Percentiles rank a stretch among this genome's conserved stretches.
These are phyloP conservation scores for Geophilus truncorum DNA, from an alignment of 2,888 invertebrate genomes.

Conservation along the genomic window DNA sequence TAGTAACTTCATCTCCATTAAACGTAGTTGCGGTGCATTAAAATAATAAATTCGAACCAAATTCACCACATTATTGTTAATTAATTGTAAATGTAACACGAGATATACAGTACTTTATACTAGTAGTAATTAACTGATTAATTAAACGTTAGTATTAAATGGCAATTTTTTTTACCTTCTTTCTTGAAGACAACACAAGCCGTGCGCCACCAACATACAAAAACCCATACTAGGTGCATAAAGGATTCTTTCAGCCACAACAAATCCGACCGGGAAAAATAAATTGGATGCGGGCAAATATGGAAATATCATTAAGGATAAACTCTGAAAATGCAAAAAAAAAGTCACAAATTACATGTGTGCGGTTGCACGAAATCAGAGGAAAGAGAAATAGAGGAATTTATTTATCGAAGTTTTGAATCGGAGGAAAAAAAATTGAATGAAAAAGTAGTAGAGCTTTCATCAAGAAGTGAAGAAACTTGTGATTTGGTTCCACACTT, in stretches of 20 bases:
- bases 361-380: neutral
- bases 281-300: conserved; percentile 94
- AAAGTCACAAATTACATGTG: neutral
- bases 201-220: conserved; percentile 74
- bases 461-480: conserved; percentile 27
- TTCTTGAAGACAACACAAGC: neutral
- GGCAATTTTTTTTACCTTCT: conserved; percentile 25
- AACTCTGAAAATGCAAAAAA: conserved; percentile 56
- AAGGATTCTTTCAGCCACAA: conserved; percentile 88
- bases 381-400: neutral
- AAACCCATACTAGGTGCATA: conserved; percentile 98
- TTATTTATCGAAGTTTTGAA: conserved; percentile 1
- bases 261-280: conserved; percentile 96
- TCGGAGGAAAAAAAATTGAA: neutral
- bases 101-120: too few species aligned
- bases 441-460: neutral
- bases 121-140: too few species aligned
- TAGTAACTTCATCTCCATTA: neutral
- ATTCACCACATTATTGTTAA: too few species aligned
- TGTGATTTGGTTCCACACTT: conserved; percentile 21
- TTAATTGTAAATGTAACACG: too few species aligned
- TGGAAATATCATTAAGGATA: conserved; percentile 80
- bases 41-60: too few species aligned
- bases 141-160: too few species aligned
- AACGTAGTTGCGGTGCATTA: neutral